Conservation (phyloP, 2,113 vertebrate species). For the Nothobranchius furzeri region DNA sequence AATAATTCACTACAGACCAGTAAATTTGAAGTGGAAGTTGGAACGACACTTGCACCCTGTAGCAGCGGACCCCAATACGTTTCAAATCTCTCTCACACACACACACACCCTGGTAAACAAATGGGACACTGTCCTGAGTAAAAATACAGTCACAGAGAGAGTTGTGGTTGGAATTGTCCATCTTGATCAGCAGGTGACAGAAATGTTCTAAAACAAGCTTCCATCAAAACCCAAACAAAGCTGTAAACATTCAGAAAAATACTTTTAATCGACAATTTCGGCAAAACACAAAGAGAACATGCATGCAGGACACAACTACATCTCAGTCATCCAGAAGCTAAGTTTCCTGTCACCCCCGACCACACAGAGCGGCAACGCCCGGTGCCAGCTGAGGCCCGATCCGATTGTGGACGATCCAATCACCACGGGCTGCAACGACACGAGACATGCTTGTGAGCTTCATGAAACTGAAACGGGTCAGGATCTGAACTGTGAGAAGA, state of each 20-base stretch:
- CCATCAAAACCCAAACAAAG: conserved; percentile 22
- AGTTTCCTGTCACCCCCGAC: conserved; percentile 92
- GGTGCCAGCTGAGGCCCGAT: conserved; percentile 94
- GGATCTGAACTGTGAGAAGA: not conserved
- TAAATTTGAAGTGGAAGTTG: too few species aligned
- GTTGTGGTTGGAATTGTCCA: too few species aligned
- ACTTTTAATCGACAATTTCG: conserved; percentile 64
- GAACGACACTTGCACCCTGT: too few species aligned
- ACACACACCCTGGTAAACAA: too few species aligned
- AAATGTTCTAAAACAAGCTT: conserved; percentile 13
- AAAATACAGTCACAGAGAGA: too few species aligned
- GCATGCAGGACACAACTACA: conserved; percentile 70
- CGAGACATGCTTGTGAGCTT: not conserved
- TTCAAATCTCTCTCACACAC: too few species aligned
- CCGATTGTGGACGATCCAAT: conserved; percentile 86
- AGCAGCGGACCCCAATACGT: too few species aligned
- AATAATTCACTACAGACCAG: too few species aligned
- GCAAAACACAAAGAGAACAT: conserved; percentile 38
- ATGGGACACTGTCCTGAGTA: too few species aligned
- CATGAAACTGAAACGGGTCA: not conserved
- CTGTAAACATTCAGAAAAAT: conserved; percentile 44
- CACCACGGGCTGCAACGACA: conserved; percentile 84
- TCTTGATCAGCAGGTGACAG: conserved; percentile 17
- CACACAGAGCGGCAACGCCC: conserved; percentile 90
- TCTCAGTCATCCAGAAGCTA: conserved; percentile 95